These are phyloP conservation scores for Lampris incognitus DNA, from an alignment of 2,113 vertebrate species.

Conservation along the genomic window DNA sequence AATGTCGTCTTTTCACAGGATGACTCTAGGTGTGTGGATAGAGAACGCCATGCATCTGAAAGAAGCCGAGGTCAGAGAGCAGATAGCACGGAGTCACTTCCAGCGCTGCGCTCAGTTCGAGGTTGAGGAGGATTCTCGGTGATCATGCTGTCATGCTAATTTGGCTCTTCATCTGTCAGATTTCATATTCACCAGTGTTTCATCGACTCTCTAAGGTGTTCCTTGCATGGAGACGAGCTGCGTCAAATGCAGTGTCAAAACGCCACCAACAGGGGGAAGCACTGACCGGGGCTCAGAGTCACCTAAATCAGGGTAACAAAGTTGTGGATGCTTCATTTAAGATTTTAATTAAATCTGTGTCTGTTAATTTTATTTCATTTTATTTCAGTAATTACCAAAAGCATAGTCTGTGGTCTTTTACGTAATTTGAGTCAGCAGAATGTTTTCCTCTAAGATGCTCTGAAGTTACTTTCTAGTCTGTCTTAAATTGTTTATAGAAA, in stretches of 20 bases:
- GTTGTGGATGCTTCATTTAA: background rate
- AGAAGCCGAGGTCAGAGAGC: conserved; percentile 56
- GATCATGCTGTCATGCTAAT: background rate
- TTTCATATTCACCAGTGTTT: conserved; percentile 1
- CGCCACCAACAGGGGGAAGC: conserved; percentile 75
- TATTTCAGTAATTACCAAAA: background rate
- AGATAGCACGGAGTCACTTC: conserved; percentile 78
- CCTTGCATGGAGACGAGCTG: conserved; percentile 80
- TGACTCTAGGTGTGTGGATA: conserved; percentile 79
- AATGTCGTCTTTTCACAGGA: conserved; percentile 61
- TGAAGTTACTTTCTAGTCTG: too few relatives aligned
- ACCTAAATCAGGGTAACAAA: conserved; percentile 79
- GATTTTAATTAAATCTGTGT: background rate
- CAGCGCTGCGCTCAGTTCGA: conserved; percentile 74
- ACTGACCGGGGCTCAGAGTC: conserved; percentile 71
- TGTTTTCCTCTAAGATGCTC: too few relatives aligned
- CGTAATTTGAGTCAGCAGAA: too few relatives aligned
- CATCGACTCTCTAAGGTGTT: conserved; percentile 67
- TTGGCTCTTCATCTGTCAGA: background rate
- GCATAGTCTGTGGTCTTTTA: too few relatives aligned
- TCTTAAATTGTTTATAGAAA: too few relatives aligned
- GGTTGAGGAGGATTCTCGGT: conserved; percentile 73
- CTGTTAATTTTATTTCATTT: background rate
- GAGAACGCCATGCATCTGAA: conserved; percentile 65
- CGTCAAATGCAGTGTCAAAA: conserved; percentile 41